Evolutionary conservation across 2,888 invertebrate species (phyloP).

Genomic region (Caenorhabditis doughertyi): DNA sequence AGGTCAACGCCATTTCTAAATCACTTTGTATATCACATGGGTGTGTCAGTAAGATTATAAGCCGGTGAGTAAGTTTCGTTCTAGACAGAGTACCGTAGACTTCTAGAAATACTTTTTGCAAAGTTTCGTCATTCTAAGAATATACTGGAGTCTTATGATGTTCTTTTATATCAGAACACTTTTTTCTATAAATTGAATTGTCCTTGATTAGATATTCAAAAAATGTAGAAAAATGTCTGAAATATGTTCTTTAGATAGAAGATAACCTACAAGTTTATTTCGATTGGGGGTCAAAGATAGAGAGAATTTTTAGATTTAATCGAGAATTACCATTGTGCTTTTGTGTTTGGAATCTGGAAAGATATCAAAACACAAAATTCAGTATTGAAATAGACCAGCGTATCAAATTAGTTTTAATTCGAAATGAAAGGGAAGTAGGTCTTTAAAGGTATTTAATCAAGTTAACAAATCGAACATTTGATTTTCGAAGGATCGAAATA

Average conservation of each 20-base stretch:
- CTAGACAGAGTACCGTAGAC: background rate
- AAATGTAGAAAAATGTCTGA: constrained; percentile 19
- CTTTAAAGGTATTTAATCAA: no score
- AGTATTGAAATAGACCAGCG: no score
- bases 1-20: constrained; percentile 82
- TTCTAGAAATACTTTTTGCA: no score
- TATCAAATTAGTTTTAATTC: no score
- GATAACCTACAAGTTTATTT: constrained; percentile 8
- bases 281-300: constrained; percentile 1
- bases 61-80: constrained; percentile 66
- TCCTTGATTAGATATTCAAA: constrained; percentile 1
- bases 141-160: background rate
- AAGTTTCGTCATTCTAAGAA: constrained; percentile 9
- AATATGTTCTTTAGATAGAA: constrained; percentile 9
- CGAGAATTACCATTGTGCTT: no score
- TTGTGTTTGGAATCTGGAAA: no score
- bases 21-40: constrained; percentile 81
- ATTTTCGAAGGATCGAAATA: background rate
- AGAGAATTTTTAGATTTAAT: no score
- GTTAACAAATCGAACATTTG: background rate
- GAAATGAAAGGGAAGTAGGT: no score
- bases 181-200: background rate
- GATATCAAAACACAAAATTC: no score
- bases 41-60: constrained; percentile 82
- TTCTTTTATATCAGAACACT: constrained; percentile 11